Base-by-base conservation (phyloP, 2,888 invertebrate genomes). In the Sycophila texana region DNA sequence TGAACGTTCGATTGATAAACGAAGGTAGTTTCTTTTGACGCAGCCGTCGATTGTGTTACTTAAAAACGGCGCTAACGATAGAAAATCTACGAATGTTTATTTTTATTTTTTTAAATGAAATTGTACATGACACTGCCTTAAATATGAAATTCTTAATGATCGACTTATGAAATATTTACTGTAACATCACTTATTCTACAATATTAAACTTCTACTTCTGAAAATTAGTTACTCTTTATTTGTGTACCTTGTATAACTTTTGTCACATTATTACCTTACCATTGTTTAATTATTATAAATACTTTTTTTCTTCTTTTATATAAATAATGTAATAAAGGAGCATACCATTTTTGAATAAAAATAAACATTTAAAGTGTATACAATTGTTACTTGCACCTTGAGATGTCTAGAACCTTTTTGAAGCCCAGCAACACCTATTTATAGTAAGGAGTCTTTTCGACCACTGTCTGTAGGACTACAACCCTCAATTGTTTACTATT, bases 171-270 rank as follows among this genome's bases (percentile, higher is more conserved):
- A 77, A 73, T 79, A 82, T 70, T 74, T 75, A 84, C 80, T 85
- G 84, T 85, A 85, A 84, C 82, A 84, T 83, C 84, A 83, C 84
- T 81, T 84, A 83, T 82, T 83, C 78, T 82, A 80, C 65, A 83
- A 81, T 83, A 84, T 81, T 84, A 83, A 86, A 87, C 80, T 83
- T 85, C 82, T 85, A 85, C 85, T 84, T 85, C 83, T 76, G 80
- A 84, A 85, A 83, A 83, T 63, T 68, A 26, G n/a, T 22, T 26
- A 4, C 39, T 55, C 61, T 68, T 71, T 70, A 61, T 68, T 61
- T 61, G 55, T 49, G 65, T 12, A 58, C 12, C 30, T 68, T 20
- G 70, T 18, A 10, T 10, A 39, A 39, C 7, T 10, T n/a, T 47
- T 66, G 14, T 55, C 53, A 58, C 30, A 20, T 22, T 14, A 39